A percentile compares a stretch with the other conserved stretches of the same genome.
phyloP scores from a whole-genome alignment of 2,797 vertebrate species.

The Pelochelys cantorii region DNA sequence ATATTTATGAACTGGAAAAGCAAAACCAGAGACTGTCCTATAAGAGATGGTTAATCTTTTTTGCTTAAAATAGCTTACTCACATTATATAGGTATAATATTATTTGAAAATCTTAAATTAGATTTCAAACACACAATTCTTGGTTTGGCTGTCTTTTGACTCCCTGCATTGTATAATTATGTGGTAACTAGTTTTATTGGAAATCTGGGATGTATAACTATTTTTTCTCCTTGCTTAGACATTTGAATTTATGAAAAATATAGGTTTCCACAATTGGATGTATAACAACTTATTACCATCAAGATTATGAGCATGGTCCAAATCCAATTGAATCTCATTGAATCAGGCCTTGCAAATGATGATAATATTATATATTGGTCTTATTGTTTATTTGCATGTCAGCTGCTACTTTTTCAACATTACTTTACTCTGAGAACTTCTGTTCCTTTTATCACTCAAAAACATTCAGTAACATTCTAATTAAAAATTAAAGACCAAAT shows the following conservation, averaged over 20 bases:
- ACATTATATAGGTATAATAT: background rate
- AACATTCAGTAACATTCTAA: background rate
- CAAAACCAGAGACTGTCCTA: background rate
- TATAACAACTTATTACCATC: background rate
- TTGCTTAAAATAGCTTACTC: background rate
- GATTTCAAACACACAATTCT: background rate
- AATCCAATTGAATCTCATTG: background rate
- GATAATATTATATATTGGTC: background rate
- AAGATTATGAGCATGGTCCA: background rate
- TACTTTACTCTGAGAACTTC: background rate
- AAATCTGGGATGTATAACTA: background rate
- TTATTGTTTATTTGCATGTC: background rate
- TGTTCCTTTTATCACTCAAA: background rate
- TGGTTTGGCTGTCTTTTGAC: background rate
- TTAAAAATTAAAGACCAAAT: background rate
- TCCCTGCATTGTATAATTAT: background rate
- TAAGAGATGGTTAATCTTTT: background rate
- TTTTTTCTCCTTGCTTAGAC: background rate
- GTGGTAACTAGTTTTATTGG: background rate
- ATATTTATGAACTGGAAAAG: accelerated
- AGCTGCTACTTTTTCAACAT: background rate
- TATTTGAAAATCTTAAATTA: background rate
- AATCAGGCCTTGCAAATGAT: background rate
- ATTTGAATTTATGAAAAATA: background rate
- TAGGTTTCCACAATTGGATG: background rate